Conservation (phyloP, 2,888 invertebrate species). For the Xestia c-nigrum region DNA sequence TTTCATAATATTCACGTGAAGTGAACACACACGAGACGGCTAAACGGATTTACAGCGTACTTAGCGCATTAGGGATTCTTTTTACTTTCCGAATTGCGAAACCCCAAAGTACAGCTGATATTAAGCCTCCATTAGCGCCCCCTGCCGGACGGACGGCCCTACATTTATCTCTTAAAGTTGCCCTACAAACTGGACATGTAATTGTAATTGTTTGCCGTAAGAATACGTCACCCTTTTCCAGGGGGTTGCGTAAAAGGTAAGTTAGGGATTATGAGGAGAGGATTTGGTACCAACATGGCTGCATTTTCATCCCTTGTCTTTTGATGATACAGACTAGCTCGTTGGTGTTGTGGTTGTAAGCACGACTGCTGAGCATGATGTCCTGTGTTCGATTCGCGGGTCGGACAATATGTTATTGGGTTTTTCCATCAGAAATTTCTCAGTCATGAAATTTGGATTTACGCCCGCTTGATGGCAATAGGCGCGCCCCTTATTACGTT, state of each 20-base stretch:
- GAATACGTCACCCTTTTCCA: slow-evolving; percentile 29
- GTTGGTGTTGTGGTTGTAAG: no score
- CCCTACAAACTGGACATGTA: slow-evolving; percentile 45
- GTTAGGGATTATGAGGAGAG: slow-evolving; percentile 7
- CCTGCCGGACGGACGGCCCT: slow-evolving; percentile 26
- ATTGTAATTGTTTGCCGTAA: slow-evolving; percentile 43
- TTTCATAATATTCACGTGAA: slow-evolving; percentile 47
- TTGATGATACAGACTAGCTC: no score
- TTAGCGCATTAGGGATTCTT: slow-evolving; percentile 64
- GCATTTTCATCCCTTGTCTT: not conserved
- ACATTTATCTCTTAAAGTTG: slow-evolving; percentile 49
- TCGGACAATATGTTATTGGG: no score
- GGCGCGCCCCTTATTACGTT: no score
- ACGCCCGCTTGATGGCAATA: no score
- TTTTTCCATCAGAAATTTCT: no score
- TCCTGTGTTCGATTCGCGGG: no score
- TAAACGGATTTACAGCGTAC: slow-evolving; percentile 59
- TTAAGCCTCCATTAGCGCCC: slow-evolving; percentile 61
- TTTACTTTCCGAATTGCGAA: slow-evolving; percentile 61
- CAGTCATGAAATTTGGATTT: no score
- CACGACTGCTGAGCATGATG: no score
- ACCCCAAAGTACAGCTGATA: slow-evolving; percentile 52
- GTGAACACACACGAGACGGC: slow-evolving; percentile 37
- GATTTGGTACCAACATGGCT: not conserved
- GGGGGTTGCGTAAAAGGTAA: not conserved